Evolutionary conservation across 2,888 invertebrate genomes (phyloP).

Genomic region (Tipula helvola): DNA sequence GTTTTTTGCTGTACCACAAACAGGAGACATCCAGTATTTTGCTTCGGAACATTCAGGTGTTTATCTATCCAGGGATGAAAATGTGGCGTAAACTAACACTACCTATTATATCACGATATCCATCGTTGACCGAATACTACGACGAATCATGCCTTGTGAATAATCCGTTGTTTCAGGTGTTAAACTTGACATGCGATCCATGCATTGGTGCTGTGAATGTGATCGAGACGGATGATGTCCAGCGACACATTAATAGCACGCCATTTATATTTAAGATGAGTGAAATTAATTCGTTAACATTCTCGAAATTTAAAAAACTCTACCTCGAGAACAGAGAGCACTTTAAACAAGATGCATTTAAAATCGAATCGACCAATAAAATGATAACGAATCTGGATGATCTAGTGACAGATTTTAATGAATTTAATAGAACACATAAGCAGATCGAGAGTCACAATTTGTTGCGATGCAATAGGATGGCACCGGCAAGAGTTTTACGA

Average conservation of each 20-base stretch:
- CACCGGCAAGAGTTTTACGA: slow-evolving; percentile 55
- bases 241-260: slow-evolving; percentile 25
- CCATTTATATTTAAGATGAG: slow-evolving; percentile 47
- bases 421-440: not conserved
- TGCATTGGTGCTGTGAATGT: slow-evolving; percentile 59
- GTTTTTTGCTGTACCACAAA: slow-evolving; percentile 34
- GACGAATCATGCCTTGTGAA: slow-evolving; percentile 74
- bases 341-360: slow-evolving; percentile 50
- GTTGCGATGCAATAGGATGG: slow-evolving; percentile 64
- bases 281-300: slow-evolving; percentile 39
- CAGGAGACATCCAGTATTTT: slow-evolving; percentile 49
- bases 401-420: slow-evolving; percentile 27
- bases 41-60: slow-evolving; percentile 61
- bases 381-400: slow-evolving; percentile 32
- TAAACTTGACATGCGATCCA: slow-evolving; percentile 77
- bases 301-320: not conserved
- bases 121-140: slow-evolving; percentile 59
- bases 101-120: slow-evolving; percentile 62
- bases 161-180: slow-evolving; percentile 70
- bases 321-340: slow-evolving; percentile 37
- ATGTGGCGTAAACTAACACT: slow-evolving; percentile 58
- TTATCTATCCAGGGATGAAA: slow-evolving; percentile 69
- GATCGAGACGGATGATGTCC: slow-evolving; percentile 42
- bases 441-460: slow-evolving; percentile 28
- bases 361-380: slow-evolving; percentile 35